Evolutionary conservation across 1,140 invertebrate genomes (phyloP).

Genomic region (Drosophila nebulosa): DNA sequence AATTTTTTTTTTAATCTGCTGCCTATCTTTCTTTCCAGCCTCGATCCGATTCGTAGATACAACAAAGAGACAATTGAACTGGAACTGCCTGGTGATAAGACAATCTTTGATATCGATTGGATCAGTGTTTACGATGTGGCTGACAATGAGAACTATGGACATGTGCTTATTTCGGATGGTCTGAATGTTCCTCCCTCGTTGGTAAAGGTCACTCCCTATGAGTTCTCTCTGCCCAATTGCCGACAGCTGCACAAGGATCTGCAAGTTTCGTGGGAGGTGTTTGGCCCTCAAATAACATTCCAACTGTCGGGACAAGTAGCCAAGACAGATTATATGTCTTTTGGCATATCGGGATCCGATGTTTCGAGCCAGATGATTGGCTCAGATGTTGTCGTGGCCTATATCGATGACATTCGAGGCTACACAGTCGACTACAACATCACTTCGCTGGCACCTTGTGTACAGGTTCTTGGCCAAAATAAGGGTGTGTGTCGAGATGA

Average conservation of each 20-base stretch:
- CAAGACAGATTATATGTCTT: slow-evolving; percentile 92
- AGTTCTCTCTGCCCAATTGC: slow-evolving; percentile 89
- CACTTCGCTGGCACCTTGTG: slow-evolving; percentile 91
- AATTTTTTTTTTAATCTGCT: neutral
- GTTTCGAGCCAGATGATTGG: slow-evolving; percentile 90
- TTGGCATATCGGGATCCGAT: slow-evolving; percentile 90
- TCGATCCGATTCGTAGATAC: slow-evolving; percentile 88
- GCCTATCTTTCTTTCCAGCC: slow-evolving; percentile 80
- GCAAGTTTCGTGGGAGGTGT: slow-evolving; percentile 94
- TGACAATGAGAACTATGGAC: slow-evolving; percentile 87
- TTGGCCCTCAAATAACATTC: slow-evolving; percentile 93
- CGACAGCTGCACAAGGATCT: slow-evolving; percentile 91
- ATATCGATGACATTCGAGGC: slow-evolving; percentile 87
- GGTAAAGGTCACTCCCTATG: slow-evolving; percentile 83
- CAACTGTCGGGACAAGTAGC: slow-evolving; percentile 90
- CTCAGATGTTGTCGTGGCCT: slow-evolving; percentile 90
- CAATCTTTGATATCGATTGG: slow-evolving; percentile 93
- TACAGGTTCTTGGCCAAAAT: slow-evolving; percentile 91
- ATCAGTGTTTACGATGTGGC: slow-evolving; percentile 90
- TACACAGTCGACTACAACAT: slow-evolving; percentile 92
- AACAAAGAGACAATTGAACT: slow-evolving; percentile 88
- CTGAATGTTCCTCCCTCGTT: slow-evolving; percentile 93
- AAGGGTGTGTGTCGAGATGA: slow-evolving; percentile 93
- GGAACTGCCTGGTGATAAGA: slow-evolving; percentile 90
- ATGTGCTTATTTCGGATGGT: slow-evolving; percentile 89